These are phyloP conservation scores for Pygoscelis antarcticus DNA, from an alignment of 2,113 vertebrate genomes.

Conservation along the genomic window DNA sequence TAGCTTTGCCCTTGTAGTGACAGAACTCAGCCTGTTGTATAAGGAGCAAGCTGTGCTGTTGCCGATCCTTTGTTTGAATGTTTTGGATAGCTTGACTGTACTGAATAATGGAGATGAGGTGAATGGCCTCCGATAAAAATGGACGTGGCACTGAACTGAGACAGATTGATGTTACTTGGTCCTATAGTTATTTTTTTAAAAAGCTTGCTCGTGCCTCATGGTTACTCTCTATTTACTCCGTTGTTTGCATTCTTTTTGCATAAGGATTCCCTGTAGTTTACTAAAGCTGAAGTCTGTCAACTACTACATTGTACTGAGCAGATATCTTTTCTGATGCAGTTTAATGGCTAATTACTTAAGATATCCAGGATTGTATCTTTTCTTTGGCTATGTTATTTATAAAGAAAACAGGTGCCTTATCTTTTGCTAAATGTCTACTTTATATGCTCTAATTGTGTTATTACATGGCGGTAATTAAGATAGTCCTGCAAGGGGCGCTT, in stretches of 20 bases:
- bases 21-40: neutral
- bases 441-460: neutral
- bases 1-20: neutral
- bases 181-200: neutral
- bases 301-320: neutral
- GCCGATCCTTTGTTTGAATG: neutral
- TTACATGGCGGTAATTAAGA: neutral
- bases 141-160: neutral
- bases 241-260: neutral
- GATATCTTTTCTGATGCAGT: neutral
- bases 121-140: neutral
- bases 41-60: neutral
- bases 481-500: neutral
- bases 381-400: neutral
- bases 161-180: neutral
- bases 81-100: neutral
- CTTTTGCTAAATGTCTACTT: neutral
- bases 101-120: neutral
- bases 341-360: neutral
- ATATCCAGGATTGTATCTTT: neutral
- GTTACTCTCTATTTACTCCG: neutral
- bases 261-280: neutral
- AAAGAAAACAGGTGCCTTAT: neutral
- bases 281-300: neutral
- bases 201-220: neutral